These are phyloP conservation scores for Podarcis siculus DNA, from an alignment of 2,797 vertebrate species.

Conservation along the genomic window DNA sequence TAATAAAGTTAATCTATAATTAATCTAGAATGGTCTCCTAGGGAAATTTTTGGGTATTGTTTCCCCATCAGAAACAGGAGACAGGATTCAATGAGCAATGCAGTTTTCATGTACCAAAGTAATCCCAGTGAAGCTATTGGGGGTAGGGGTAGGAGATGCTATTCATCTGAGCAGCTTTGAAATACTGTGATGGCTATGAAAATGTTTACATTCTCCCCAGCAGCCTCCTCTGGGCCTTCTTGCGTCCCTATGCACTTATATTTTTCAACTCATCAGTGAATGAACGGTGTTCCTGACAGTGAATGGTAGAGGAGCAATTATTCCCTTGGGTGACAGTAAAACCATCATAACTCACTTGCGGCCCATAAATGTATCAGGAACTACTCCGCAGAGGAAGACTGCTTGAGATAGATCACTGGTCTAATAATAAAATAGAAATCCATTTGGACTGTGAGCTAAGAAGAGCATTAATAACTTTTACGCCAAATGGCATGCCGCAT, in stretches of 20 bases:
- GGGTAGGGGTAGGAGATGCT: neutral
- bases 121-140: neutral
- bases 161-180: neutral
- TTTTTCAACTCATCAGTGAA: constrained; percentile 37
- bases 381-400: constrained; percentile 29
- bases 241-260: constrained; percentile 17
- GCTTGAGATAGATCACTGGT: constrained; percentile 15
- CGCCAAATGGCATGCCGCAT: constrained; percentile 9
- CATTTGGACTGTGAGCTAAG: constrained; percentile 7
- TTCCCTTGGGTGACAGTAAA: constrained; percentile 45
- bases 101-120: neutral
- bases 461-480: constrained; percentile 48
- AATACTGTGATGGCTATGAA: constrained; percentile 13
- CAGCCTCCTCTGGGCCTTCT: constrained; percentile 19
- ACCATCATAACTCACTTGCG: constrained; percentile 17
- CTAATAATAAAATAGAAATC: constrained; percentile 52
- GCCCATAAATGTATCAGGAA: constrained; percentile 37
- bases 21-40: neutral
- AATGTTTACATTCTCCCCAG: neutral
- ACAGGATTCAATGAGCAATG: neutral
- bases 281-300: constrained; percentile 25
- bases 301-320: constrained; percentile 10
- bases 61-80: neutral
- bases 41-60: neutral
- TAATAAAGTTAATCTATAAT: constrained; percentile 16